phyloP scores from a whole-genome alignment of 2,888 invertebrate species.

The Cheilosia vernalis region DNA sequence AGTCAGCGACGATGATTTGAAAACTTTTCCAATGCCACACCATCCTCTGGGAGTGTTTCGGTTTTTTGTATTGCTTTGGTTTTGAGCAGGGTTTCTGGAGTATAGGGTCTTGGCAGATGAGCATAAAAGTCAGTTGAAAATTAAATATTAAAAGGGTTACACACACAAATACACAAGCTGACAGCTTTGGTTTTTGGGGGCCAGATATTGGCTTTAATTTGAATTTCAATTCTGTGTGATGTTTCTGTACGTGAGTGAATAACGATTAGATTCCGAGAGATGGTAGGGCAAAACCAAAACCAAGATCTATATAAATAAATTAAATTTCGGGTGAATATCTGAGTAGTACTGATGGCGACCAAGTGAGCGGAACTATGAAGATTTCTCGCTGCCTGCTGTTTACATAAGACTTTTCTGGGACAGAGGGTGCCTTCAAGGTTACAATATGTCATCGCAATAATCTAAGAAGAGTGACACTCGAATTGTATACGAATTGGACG shows the following conservation, averaged over 20 bases:
- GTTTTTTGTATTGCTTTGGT: conserved; percentile 48
- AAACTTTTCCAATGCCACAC: conserved; percentile 60
- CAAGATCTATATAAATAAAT: conserved; percentile 54
- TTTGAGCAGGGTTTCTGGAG: conserved; percentile 7
- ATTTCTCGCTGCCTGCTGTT: conserved; percentile 21
- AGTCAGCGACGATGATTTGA: conserved; percentile 65
- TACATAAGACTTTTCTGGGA: conserved; percentile 8
- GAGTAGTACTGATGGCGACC: conserved; percentile 19
- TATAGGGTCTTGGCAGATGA: not conserved
- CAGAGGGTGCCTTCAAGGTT: conserved; percentile 39
- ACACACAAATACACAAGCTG: not conserved
- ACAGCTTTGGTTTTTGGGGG: conserved; percentile 43
- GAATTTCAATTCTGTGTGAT: conserved; percentile 51
- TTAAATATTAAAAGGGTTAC: conserved; percentile 69
- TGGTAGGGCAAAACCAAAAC: not conserved
- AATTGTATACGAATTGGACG: conserved; percentile 28
- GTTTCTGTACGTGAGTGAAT: conserved; percentile 51
- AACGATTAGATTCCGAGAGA: conserved; percentile 40
- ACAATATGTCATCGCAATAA: conserved; percentile 34
- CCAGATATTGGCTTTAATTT: conserved; percentile 52
- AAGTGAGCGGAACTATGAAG: conserved; percentile 53
- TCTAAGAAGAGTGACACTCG: conserved; percentile 12
- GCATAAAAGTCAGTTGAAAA: conserved; percentile 38
- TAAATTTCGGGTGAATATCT: conserved; percentile 34
- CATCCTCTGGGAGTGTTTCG: conserved; percentile 21